Evolutionary conservation across 2,888 invertebrate genomes (phyloP).

Genomic region (Parochlus steinenii): DNA sequence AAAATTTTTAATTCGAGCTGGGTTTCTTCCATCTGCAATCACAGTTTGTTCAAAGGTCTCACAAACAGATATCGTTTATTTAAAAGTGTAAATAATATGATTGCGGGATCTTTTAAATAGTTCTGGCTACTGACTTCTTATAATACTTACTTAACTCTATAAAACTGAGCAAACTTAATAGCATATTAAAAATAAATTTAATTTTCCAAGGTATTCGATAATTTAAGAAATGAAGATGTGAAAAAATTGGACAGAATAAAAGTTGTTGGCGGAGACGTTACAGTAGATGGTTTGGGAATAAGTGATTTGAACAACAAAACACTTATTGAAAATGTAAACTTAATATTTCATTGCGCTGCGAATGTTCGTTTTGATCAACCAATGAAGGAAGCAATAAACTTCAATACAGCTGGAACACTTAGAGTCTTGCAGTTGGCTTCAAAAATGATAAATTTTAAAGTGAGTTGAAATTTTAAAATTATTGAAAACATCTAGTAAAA

Average conservation of each 20-base stretch:
- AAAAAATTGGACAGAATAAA: constrained; percentile 43
- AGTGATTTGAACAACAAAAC: constrained; percentile 37
- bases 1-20: too few species aligned
- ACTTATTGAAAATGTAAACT: constrained; percentile 42
- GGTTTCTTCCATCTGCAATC: too few species aligned
- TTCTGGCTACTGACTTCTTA: neutral
- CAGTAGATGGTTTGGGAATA: constrained; percentile 41
- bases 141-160: neutral
- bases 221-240: constrained; percentile 36
- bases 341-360: constrained; percentile 74
- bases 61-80: too few species aligned
- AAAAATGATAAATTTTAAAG: constrained; percentile 47
- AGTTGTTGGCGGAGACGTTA: constrained; percentile 47
- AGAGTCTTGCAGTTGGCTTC: constrained; percentile 61
- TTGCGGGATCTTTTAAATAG: too few species aligned
- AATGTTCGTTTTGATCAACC: constrained; percentile 79
- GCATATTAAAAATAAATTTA: constrained; percentile 9
- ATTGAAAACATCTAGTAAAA: neutral
- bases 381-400: constrained; percentile 59
- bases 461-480: constrained; percentile 16
- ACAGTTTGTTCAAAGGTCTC: too few species aligned
- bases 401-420: constrained; percentile 72
- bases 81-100: too few species aligned
- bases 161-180: too few species aligned
- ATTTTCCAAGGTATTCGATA: constrained; percentile 33